Evolutionary conservation across 2,797 vertebrate genomes (phyloP), one percentile per base, ranked within the genome.

Genomic region (Sebastes matsubarae): DNA sequence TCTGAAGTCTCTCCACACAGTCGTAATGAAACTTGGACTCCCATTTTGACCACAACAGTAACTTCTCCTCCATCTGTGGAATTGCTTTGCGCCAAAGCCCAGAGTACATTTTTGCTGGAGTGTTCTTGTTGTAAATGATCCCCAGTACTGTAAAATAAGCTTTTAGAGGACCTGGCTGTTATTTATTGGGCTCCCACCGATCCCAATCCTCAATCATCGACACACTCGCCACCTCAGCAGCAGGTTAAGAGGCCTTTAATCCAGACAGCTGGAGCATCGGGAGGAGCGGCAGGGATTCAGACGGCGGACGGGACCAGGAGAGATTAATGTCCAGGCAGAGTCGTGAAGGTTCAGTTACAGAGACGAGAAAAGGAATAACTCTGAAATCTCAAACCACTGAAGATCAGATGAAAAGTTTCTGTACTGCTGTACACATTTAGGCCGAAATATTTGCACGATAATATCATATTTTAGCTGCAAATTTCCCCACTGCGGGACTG

Each of bases 151-250:
- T 89, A 82, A 88, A 87, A 83, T 22, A 4, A 42, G 55, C 57
- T 87, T 83, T 77, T 77, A 87, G 59, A 71, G 30, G 25, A 34
- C 63, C 69, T 61, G 74, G 27, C 84, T 90, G 86, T 90, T 94
- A 89, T 94, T 88, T 86, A 91, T 93, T 84, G 82, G 73, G 60
- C 81, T 60, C 24, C 70, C 58, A 30, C 57, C 12, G 18, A 81
- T 61, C 72, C 55, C 38, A 13, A 59, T 72, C 50, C 24, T 72
- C 59, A 65, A 18, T 60, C 60, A 32, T 63, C 69, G 58, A 16
- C 68, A 67, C 24, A 14, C 52, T 81, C 38, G 20, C 82, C 68
- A 71, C 74, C 58, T 66, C 57, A 46, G 78, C 73, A 61, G 76
- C 68, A 58, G 60, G 68, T 79, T 58, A 30, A 78, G 30, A 81